Evolutionary conservation across 2,797 vertebrate species (phyloP), one percentile per base, ranked within the genome.

Genomic region (Acrossocheilus wenchowensis): DNA sequence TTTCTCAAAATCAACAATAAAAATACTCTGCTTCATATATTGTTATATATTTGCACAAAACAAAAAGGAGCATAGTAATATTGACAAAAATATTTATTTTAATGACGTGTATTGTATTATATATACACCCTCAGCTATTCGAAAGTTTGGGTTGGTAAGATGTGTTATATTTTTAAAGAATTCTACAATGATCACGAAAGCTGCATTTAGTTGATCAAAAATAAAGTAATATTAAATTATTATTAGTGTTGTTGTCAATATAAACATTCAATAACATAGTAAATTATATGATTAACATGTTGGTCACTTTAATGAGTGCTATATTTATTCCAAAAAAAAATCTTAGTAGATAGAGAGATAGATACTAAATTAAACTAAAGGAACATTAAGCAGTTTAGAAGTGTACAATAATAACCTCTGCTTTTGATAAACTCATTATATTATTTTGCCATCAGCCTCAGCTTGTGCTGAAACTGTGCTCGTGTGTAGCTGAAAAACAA

Each of bases 401-500:
- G 15, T 17, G 26, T 8, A 17, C 64, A 17, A 68, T 2, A 68
- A 68, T 21, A 21, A 34, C 7, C 30, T 48, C n/a, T 45, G 43
- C 9, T 52, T 54, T 39, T 21, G 36, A 82, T 73, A 5, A 60
- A 68, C 26, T 21, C 50, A 43, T n/a, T 62, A 36, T 50, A 45
- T 50, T 50, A 50, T 48, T 60, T 41, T 60, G 81, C 19, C 52
- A 83, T 60, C 36, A 60, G 26, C 39, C 69, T n/a, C 7, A 34
- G 41, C 26, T 48, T 71, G 74, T 60, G 45, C 45, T 73, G 2
- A 48, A 26, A 34, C n/a, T 7, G 72, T 77, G 43, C 62, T 73
- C 71, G 57, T 71, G 50, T 71, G 64, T 10, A 45, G 30, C n/a
- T 48, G 12, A 12, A 77, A 81, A 74, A 57, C 39, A 60, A 80